Conservation (phyloP, 2,797 vertebrate species). For the Vespertilio murinus region DNA sequence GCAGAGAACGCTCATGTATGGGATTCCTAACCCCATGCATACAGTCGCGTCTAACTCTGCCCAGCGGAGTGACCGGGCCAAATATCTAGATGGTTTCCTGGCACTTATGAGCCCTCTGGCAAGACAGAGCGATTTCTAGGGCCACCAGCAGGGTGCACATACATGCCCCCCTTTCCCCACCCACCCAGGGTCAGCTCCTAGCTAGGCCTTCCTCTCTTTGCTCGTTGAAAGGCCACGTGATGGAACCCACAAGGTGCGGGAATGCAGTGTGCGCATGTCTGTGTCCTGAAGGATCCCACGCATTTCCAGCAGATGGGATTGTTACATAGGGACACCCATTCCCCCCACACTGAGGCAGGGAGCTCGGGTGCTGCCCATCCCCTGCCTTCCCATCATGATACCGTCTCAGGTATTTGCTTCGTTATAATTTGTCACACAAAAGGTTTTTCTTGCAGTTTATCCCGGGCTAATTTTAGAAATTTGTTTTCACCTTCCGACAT, state of each 20-base stretch:
- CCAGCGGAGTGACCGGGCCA: neutral
- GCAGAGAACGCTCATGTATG: neutral
- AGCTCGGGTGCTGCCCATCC: neutral
- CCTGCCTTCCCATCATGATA: neutral
- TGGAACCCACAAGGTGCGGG: neutral
- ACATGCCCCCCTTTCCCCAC: fast-evolving
- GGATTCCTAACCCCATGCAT: neutral
- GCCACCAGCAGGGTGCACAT: neutral
- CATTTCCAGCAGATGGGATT: neutral
- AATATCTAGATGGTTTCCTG: neutral
- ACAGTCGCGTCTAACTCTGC: neutral
- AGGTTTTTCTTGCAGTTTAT: conserved; percentile 65
- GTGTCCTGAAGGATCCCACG: neutral
- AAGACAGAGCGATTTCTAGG: neutral
- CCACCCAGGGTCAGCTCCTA: neutral
- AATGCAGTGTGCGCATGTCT: fast-evolving
- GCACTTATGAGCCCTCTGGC: neutral
- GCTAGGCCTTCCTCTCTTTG: neutral
- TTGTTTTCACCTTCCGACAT: conserved; percentile 79
- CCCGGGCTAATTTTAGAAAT: conserved; percentile 79
- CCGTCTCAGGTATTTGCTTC: neutral
- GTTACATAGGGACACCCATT: fast-evolving
- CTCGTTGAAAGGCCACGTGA: neutral
- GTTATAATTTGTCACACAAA: conserved; percentile 54
- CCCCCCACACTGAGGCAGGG: neutral